Conservation (phyloP, 2,113 vertebrate species). For the Condylura cristata region DNA sequence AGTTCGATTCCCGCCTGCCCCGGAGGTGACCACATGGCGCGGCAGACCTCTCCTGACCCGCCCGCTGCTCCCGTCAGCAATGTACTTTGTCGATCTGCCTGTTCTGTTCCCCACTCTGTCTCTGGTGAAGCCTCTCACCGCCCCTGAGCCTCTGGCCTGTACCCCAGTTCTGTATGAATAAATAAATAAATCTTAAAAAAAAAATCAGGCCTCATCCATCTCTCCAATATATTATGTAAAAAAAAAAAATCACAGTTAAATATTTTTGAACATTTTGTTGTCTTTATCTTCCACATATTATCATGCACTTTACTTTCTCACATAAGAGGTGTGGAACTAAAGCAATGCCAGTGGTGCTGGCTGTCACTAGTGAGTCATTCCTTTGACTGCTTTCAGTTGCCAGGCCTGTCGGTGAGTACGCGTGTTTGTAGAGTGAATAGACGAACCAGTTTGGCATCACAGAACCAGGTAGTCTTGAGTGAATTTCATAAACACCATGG, state of each 20-base stretch:
- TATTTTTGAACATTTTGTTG: not conserved
- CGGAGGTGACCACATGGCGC: too few species aligned
- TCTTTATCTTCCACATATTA: not conserved
- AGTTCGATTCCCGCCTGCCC: too few species aligned
- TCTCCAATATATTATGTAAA: conserved; percentile 30
- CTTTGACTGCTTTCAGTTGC: not conserved
- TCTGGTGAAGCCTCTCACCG: too few species aligned
- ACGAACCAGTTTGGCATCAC: not conserved
- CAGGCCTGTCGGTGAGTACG: not conserved
- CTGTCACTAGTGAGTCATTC: not conserved
- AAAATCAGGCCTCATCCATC: not conserved
- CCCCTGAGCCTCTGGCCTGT: too few species aligned
- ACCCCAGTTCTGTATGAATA: too few species aligned
- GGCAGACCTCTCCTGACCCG: too few species aligned
- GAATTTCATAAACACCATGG: conserved; percentile 6
- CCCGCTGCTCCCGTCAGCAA: too few species aligned
- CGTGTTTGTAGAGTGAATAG: not conserved
- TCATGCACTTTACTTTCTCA: not conserved
- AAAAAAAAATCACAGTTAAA: not conserved
- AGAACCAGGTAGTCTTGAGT: not conserved
- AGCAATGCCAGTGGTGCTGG: not conserved
- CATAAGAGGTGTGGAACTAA: not conserved
- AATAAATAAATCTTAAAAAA: too few species aligned
- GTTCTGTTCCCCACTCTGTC: too few species aligned
- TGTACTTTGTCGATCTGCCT: too few species aligned